These are phyloP conservation scores for Exaiptasia diaphana DNA, from an alignment of 64 coral and sea anemone species.

Conservation along the genomic window DNA sequence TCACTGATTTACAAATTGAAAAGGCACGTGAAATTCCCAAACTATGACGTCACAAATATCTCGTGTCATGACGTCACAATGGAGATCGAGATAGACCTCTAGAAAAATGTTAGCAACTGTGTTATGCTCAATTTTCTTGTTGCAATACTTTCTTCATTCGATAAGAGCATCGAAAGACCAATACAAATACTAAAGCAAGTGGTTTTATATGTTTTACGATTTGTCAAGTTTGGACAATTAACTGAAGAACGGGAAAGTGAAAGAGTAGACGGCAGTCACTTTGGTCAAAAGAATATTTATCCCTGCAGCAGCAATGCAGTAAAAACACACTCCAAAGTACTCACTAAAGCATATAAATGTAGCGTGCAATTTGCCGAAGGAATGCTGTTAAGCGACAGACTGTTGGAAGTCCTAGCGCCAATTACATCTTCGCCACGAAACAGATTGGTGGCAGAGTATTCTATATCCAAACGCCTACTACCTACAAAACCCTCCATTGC, in stretches of 20 bases:
- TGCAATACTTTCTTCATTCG: not conserved
- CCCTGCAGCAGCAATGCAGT: too few species aligned
- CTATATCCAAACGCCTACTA: too few species aligned
- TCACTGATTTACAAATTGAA: too few species aligned
- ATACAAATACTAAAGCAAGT: not conserved
- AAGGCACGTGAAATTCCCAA: too few species aligned
- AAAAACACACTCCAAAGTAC: too few species aligned
- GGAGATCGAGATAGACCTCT: not conserved
- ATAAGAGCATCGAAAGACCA: not conserved
- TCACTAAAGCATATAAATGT: too few species aligned
- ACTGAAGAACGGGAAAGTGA: not conserved
- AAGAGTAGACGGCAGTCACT: not conserved
- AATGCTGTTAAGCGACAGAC: too few species aligned
- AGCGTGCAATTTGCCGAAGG: too few species aligned
- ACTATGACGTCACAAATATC: not conserved
- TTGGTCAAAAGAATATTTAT: too few species aligned
- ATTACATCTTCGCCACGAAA: too few species aligned
- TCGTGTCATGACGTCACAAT: conserved; percentile 1
- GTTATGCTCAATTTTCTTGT: not conserved
- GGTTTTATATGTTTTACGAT: not conserved
- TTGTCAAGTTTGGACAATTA: not conserved
- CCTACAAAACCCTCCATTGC: not conserved
- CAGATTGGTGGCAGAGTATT: too few species aligned
- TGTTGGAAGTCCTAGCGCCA: too few species aligned
- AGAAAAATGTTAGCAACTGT: not conserved